Conservation (phyloP, 2,888 invertebrate species). For the Myopa tessellatipennis region DNA sequence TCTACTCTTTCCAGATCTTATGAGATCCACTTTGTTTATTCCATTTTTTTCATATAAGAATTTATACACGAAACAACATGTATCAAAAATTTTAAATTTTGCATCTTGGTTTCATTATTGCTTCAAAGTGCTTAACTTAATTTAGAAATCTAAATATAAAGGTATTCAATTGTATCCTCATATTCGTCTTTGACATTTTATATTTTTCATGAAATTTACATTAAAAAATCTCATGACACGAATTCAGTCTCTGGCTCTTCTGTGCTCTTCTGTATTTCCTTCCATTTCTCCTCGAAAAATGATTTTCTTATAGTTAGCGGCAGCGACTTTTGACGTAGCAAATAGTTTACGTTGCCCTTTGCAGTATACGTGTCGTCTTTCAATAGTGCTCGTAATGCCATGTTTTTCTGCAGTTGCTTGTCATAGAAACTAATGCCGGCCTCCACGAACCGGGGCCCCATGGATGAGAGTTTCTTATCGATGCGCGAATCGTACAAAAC, state of each 20-base stretch:
- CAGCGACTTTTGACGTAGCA: conserved; percentile 74
- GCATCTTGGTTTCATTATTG: too few species aligned
- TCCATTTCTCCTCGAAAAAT: conserved; percentile 73
- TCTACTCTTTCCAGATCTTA: too few species aligned
- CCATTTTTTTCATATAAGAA: too few species aligned
- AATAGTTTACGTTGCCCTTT: conserved; percentile 77
- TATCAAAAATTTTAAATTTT: too few species aligned
- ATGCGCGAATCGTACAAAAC: conserved; percentile 73
- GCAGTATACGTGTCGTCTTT: conserved; percentile 75
- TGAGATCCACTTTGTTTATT: too few species aligned
- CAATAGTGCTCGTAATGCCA: conserved; percentile 77
- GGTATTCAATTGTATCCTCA: too few species aligned
- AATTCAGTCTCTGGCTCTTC: background rate
- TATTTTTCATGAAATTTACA: background rate
- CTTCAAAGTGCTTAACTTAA: too few species aligned
- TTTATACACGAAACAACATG: too few species aligned
- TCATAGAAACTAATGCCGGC: conserved; percentile 83
- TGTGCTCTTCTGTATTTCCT: conserved; percentile 57
- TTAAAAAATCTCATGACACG: background rate
- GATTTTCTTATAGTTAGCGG: conserved; percentile 76
- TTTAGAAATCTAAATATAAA: too few species aligned
- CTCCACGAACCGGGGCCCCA: conserved; percentile 74
- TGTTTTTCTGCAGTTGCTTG: conserved; percentile 78
- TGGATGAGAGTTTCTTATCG: conserved; percentile 73
- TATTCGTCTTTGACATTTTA: too few species aligned